Conservation (phyloP, 2,113 vertebrate genomes). For the Ctenomys sociabilis region DNA sequence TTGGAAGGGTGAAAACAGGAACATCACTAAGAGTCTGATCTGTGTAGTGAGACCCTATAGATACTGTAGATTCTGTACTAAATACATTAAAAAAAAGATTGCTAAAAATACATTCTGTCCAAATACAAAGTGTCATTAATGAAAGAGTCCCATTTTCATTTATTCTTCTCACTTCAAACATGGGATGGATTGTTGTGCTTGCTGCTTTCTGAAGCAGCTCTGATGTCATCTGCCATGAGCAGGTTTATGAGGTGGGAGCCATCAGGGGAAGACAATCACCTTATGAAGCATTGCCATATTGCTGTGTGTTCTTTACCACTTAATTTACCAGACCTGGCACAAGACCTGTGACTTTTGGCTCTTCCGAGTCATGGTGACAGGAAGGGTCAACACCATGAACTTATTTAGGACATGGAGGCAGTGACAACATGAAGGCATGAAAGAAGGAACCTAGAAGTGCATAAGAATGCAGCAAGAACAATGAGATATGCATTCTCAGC, state of each 20-base stretch:
- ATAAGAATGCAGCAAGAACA: neutral
- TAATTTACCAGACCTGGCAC: neutral
- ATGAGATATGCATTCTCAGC: neutral
- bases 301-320: neutral
- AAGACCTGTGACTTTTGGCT: neutral
- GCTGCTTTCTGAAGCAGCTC: neutral
- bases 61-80: too few relatives aligned
- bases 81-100: too few relatives aligned
- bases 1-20: too few relatives aligned
- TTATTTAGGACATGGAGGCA: neutral
- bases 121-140: neutral
- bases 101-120: neutral
- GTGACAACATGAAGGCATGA: neutral
- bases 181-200: neutral
- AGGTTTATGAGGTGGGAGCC: neutral
- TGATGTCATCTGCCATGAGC: neutral
- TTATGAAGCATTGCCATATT: neutral
- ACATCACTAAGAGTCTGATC: too few relatives aligned
- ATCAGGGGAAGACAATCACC: neutral
- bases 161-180: neutral
- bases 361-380: neutral
- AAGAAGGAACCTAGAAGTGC: neutral
- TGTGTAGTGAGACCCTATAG: too few relatives aligned
- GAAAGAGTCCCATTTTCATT: neutral
- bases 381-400: neutral